These are phyloP conservation scores for Lysandra coridon DNA, from an alignment of 2,888 invertebrate genomes.

Conservation along the genomic window DNA sequence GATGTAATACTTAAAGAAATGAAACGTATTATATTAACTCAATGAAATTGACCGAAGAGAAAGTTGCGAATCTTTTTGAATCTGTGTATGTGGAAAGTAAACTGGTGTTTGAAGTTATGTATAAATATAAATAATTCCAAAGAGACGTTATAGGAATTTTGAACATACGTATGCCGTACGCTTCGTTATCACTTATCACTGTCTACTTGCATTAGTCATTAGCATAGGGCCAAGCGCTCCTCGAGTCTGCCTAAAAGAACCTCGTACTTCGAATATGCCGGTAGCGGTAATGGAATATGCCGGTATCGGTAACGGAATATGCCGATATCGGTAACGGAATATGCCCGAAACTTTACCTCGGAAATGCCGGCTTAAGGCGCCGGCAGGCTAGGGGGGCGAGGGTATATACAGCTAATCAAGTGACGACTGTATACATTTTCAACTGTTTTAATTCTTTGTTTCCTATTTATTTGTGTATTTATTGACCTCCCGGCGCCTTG, in stretches of 20 bases:
- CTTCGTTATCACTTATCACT: constrained; percentile 34
- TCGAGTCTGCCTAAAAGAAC: constrained; percentile 72
- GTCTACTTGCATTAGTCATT: constrained; percentile 35
- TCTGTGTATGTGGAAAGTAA: constrained; percentile 26
- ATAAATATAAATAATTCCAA: constrained; percentile 51
- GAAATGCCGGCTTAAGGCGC: constrained; percentile 8
- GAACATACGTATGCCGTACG: constrained; percentile 62
- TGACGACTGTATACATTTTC: constrained; percentile 3
- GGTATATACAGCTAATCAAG: constrained; percentile 28
- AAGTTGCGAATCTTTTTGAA: constrained; percentile 28
- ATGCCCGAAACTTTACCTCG: not conserved
- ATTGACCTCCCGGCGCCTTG: constrained; percentile 13
- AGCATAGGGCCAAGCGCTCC: constrained; percentile 1
- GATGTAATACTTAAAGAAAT: constrained; percentile 4
- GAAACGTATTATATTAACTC: constrained; percentile 9
- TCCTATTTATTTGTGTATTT: constrained; percentile 22
- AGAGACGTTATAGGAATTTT: constrained; percentile 64
- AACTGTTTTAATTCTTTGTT: not conserved
- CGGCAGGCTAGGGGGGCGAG: constrained; percentile 6
- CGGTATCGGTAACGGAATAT: not conserved
- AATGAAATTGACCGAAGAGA: not conserved
- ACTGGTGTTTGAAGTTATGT: constrained; percentile 28
- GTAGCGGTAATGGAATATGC: not conserved
- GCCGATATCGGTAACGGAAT: not conserved
- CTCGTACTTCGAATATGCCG: constrained; percentile 48